Base-by-base conservation (phyloP, 1,140 invertebrate genomes). In the Caenorhabditis inopinata region DNA sequence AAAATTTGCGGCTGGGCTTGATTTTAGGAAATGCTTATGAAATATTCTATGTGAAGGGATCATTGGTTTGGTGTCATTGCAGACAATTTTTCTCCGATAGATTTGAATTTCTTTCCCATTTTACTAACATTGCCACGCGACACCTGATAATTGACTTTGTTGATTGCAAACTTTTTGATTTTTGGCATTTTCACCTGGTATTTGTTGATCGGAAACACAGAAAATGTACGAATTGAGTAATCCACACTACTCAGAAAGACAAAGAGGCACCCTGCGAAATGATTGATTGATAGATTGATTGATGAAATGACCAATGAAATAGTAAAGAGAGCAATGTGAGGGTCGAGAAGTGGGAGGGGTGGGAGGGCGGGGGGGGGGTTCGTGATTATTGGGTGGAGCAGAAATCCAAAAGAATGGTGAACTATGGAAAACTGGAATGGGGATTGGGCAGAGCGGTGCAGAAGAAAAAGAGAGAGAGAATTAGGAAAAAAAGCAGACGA, bases 131-230 rank as follows among this genome's bases (percentile, higher is more conserved):
- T 42, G 4, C 23, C 25, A 48, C 82, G 45, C 12, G 53, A 78
- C 18, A 78, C 51, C 51, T 76, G 51, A 76, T 76, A 49, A 32
- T 51, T 76, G 25, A 53, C 74, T 51, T 51, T 51, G 32, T 47
- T 76, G 29, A 76, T 51, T 38, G 51, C 48, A 27, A 49, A 23
- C 48, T 58, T 38, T 78, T 58, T 76, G 9, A 35, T 76, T 74
- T 76, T 83, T 83, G 68, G 83, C 80, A 73, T 83, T 74, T 38
- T 83, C n/a, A n/a, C n/a, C n/a, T n/a, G n/a, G n/a, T n/a, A n/a
- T n/a, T n/a, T n/a, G n/a, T n/a, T n/a, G n/a, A n/a, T n/a, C n/a
- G n/a, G n/a, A n/a, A n/a, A n/a, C n/a, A n/a, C n/a, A n/a, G n/a
- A n/a, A n/a, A n/a, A n/a, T 25, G n/a, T 58, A 32, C 35, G 27